Percentiles rank a stretch among this genome's conserved stretches.
Evolutionary conservation across 1,140 invertebrate species (phyloP).

Genomic region (Elymnias hypermnestra): DNA sequence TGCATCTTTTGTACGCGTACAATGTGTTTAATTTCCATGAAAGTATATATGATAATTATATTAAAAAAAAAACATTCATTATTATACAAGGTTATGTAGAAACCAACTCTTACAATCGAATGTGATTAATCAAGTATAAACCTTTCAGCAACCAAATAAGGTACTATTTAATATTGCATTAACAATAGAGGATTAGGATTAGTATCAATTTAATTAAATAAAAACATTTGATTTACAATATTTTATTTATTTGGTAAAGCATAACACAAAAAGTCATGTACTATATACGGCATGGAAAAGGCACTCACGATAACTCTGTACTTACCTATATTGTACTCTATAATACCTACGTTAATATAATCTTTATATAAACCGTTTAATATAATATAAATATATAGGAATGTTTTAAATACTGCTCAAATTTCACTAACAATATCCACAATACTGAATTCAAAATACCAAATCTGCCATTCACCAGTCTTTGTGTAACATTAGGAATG

Average conservation of each 20-base stretch:
- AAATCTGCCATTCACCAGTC: constrained; percentile 24
- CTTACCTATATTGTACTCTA: constrained; percentile 38
- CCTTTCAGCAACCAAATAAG: too few relatives aligned
- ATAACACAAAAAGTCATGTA: constrained; percentile 50
- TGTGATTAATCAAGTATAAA: too few relatives aligned
- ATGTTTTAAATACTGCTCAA: constrained; percentile 39
- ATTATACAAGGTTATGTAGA: too few relatives aligned
- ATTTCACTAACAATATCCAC: constrained; percentile 21
- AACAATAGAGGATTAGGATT: too few relatives aligned
- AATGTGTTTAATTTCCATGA: too few relatives aligned
- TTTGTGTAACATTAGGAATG: constrained; percentile 28
- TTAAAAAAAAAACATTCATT: too few relatives aligned
- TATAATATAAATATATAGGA: constrained; percentile 22
- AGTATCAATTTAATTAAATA: too few relatives aligned
- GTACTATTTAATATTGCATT: too few relatives aligned
- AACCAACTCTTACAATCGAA: too few relatives aligned
- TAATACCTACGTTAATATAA: constrained; percentile 19
- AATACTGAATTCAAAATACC: constrained; percentile 20
- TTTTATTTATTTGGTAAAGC: constrained; percentile 63
- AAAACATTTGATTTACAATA: constrained; percentile 17
- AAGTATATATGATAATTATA: too few relatives aligned
- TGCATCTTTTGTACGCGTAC: too few relatives aligned
- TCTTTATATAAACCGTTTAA: constrained; percentile 11
- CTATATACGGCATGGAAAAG: constrained; percentile 48
- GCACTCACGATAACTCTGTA: constrained; percentile 43